phyloP scores from a whole-genome alignment of 1,140 invertebrate species.

The Drosophila setifemur region DNA sequence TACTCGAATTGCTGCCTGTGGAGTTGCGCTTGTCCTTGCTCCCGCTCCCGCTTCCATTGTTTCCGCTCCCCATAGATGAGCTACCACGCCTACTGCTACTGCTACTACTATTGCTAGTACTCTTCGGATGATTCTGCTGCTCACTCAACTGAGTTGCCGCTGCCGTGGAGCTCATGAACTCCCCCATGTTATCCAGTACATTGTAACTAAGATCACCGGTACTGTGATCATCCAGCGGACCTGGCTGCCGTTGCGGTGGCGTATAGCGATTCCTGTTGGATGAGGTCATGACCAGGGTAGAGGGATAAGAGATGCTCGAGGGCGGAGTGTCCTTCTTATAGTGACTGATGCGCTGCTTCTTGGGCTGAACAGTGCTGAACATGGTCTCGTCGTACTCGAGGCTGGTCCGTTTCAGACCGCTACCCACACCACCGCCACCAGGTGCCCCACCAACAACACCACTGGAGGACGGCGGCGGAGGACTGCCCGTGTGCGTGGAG shows the following conservation, averaged over 20 bases:
- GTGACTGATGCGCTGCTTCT: constrained; percentile 92
- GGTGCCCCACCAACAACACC: constrained; percentile 40
- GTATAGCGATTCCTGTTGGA: constrained; percentile 61
- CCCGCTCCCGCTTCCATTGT: neutral
- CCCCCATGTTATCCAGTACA: constrained; percentile 74
- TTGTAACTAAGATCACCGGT: constrained; percentile 73
- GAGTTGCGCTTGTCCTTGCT: constrained; percentile 65
- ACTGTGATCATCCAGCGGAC: constrained; percentile 66
- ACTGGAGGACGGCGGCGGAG: constrained; percentile 84
- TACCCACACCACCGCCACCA: constrained; percentile 83
- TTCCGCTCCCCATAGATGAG: constrained; percentile 21
- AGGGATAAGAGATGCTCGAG: constrained; percentile 24
- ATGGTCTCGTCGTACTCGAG: constrained; percentile 85
- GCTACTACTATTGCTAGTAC: constrained; percentile 17
- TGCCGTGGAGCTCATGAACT: constrained; percentile 63
- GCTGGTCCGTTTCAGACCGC: constrained; percentile 74
- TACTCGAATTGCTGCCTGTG: constrained; percentile 63
- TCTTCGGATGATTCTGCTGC: constrained; percentile 36
- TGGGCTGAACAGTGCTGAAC: constrained; percentile 83
- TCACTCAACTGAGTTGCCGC: constrained; percentile 17
- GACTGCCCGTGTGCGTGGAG: constrained; percentile 87
- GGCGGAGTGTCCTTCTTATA: constrained; percentile 84
- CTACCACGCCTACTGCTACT: constrained; percentile 22
- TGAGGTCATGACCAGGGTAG: constrained; percentile 15
- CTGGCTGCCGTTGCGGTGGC: constrained; percentile 58